Base-by-base conservation (phyloP, 1,140 invertebrate species). In the Idris sp. region DNA sequence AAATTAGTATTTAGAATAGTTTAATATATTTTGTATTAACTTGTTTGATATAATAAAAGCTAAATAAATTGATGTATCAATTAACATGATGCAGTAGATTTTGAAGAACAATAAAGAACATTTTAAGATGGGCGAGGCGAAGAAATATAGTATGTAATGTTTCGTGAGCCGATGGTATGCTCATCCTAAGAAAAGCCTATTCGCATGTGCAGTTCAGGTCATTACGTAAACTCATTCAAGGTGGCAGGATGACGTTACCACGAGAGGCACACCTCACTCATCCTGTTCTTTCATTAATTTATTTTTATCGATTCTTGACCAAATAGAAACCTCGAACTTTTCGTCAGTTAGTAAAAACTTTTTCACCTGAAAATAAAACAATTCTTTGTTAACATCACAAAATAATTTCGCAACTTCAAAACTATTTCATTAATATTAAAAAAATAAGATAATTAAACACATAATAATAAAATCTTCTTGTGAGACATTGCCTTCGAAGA, bases 171-270 rank as follows among this genome's bases (percentile, higher is more conserved):
- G 28, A 30, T 44, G 46, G 59, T 40, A 18, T 13, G 49, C 48
- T 56, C 49, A 22, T n/a, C n/a, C n/a, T 44, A 43, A 69, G 48
- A 53, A 65, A 61, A 54, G 38, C 49, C 25, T 26, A 28, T 49
- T 62, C 36, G 77, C 75, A 74, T 46, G 35, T 62, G 59, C 33
- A 62, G 56, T 74, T 64, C 67, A 43, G 68, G 46, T 79, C 38
- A 59, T 83, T 83, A 83, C 61, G 72, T 83, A 84, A 84, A 38
- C 65, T 64, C 78, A 82, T 83, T 83, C 76, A 83, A 84, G 82
- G 82, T 83, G 67, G 58, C 62, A 46, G 43, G 75, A 76, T 84
- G 81, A 83, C 81, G 81, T 68, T 81, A 81, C 54, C 40, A 11
- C 28, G 14, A 83, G n/a, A n/a, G 79, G 80, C 76, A 79, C 40